Conservation (phyloP, 2,888 invertebrate genomes). For the Cantharis rustica region DNA sequence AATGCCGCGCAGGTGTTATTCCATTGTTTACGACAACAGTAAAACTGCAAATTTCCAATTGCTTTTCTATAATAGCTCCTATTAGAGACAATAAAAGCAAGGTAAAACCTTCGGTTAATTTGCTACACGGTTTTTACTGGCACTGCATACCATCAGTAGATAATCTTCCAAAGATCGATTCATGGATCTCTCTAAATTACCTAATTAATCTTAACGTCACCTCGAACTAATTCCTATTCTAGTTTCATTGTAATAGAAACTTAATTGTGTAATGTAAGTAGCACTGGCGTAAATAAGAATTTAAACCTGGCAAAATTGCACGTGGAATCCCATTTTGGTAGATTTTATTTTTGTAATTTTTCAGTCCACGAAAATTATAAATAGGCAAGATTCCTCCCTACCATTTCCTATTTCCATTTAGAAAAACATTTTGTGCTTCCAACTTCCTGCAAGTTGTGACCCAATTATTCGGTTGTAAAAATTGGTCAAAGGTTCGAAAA, state of each 20-base stretch:
- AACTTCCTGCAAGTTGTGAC: background rate
- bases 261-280: background rate
- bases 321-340: background rate
- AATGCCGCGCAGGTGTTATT: slow-evolving; percentile 38
- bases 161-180: slow-evolving; percentile 16
- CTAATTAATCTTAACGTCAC: slow-evolving; percentile 11
- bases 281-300: background rate
- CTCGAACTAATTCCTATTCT: slow-evolving; percentile 15
- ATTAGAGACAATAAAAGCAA: slow-evolving; percentile 34
- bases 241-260: background rate
- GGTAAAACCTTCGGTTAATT: slow-evolving; percentile 24
- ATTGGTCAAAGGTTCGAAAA: background rate
- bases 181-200: background rate
- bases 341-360: background rate
- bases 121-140: slow-evolving; percentile 10
- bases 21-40: slow-evolving; percentile 38
- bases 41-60: slow-evolving; percentile 36
- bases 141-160: slow-evolving; percentile 9
- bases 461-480: background rate
- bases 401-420: background rate
- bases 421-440: background rate
- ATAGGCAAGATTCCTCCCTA: background rate
- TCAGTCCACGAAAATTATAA: background rate
- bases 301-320: background rate
- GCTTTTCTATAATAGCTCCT: slow-evolving; percentile 24